Evolutionary conservation across 2,113 vertebrate genomes (phyloP).

Genomic region (Dicerorhinus sumatrensis): DNA sequence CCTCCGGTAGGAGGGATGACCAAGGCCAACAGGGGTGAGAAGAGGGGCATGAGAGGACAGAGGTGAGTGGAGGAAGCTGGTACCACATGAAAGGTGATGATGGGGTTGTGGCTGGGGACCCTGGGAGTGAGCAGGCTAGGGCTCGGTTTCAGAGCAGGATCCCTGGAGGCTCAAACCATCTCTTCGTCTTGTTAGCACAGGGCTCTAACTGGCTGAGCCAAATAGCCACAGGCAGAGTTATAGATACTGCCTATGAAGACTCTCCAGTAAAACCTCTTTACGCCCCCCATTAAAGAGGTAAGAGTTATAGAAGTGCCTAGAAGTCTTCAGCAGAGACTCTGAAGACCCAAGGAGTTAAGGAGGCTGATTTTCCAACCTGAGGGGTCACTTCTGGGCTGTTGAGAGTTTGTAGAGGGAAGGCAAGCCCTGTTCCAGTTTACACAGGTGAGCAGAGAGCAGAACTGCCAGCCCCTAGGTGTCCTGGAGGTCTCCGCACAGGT

Average conservation of each 20-base stretch:
- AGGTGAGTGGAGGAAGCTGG: background rate
- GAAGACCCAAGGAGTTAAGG: background rate
- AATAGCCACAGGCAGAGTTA: background rate
- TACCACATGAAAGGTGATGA: fast-evolving
- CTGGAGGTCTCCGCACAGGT: fast-evolving
- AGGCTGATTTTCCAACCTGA: background rate
- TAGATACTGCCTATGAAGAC: background rate
- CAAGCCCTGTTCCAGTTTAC: background rate
- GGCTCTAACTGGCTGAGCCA: background rate
- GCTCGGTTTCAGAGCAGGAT: background rate
- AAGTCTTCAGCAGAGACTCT: background rate
- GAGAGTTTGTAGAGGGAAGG: background rate
- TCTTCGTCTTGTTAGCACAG: background rate
- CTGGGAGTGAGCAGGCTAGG: background rate
- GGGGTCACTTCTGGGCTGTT: background rate
- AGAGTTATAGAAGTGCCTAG: background rate
- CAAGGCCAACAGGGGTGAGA: fast-evolving
- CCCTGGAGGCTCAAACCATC: background rate
- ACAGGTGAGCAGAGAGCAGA: background rate
- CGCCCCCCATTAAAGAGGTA: background rate
- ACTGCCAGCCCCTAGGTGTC: fast-evolving
- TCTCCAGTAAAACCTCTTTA: constrained; percentile 7
- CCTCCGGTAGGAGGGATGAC: background rate
- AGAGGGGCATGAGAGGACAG: background rate
- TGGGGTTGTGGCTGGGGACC: background rate